Evolutionary conservation across 2,113 vertebrate genomes (phyloP), one percentile per base, ranked within the genome.

Genomic region (Chloroceryle aenea): DNA sequence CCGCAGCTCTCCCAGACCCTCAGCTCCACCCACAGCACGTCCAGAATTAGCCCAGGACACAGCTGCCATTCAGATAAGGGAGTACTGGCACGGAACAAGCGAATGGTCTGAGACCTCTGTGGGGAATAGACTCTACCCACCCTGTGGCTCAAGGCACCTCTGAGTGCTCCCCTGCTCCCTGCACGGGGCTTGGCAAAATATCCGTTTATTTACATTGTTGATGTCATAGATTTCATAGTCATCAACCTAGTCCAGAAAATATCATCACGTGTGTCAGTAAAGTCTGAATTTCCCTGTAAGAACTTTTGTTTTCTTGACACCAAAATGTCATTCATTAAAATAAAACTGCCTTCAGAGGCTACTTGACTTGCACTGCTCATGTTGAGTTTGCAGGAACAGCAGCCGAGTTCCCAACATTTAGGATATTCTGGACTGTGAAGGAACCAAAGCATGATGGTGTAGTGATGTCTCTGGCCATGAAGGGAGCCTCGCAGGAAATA

Each of bases 131-230:
- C 63, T 73, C 23, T 23, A 25, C 15, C 40, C 14, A 9, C 17
- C 14, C 64, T 14, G 8, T 8, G 30, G 48, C 36, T 77, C 0
- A 0, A 61, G 59, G 43, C 20, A 26, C 34, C 29, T 23, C 43
- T 4, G 5, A 27, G 63, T 38, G 43, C 64, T 85, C 25, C 43
- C 30, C 6, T 2, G 2, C 19, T 40, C 48, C 59, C 25, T 75
- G 30, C 34, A 5, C 26, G 38, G 21, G 76, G 62, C 42, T 87
- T 66, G 32, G 26, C 34, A 25, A 62, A 86, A 52, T 9, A 45
- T 3, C 21, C 25, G 26, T 6, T 6, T 11, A 2, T 19, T 53
- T 9, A 56, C 63, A 16, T 21, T 38, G n/a, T 50, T 14, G 30
- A 19, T 0, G 1, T 14, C 12, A 16, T 6, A 36, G 53, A 25